Conservation (phyloP, 2,113 vertebrate species). For the Pteronura brasiliensis region DNA sequence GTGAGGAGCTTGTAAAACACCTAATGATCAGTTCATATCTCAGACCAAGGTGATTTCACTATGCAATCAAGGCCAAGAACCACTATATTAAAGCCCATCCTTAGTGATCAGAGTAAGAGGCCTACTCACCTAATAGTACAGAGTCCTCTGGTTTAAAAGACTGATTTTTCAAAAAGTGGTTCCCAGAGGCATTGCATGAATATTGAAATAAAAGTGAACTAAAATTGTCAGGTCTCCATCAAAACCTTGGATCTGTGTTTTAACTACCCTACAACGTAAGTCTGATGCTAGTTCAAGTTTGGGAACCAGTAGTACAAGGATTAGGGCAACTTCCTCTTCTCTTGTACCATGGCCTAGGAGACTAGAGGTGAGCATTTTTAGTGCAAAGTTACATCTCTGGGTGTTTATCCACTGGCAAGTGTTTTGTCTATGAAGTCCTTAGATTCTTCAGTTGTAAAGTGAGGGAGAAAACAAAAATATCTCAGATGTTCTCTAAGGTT, state of each 20-base stretch:
- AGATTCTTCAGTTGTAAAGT: neutral
- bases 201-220: neutral
- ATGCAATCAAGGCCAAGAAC: neutral
- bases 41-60: neutral
- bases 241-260: neutral
- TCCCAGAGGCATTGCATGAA: neutral
- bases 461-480: neutral
- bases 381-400: neutral
- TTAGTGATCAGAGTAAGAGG: neutral
- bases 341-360: neutral
- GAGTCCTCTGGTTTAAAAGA: neutral
- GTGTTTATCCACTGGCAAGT: neutral
- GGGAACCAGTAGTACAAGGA: neutral
- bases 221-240: neutral
- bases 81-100: neutral
- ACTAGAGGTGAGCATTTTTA: neutral
- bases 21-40: neutral
- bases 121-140: neutral
- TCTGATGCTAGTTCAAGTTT: neutral
- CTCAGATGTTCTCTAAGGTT: neutral
- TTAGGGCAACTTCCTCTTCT: neutral
- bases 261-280: neutral
- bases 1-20: neutral
- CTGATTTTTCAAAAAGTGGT: neutral
- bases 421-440: neutral